These are phyloP conservation scores for Capitulum mitella DNA, from an alignment of 2,888 invertebrate genomes.

Conservation along the genomic window DNA sequence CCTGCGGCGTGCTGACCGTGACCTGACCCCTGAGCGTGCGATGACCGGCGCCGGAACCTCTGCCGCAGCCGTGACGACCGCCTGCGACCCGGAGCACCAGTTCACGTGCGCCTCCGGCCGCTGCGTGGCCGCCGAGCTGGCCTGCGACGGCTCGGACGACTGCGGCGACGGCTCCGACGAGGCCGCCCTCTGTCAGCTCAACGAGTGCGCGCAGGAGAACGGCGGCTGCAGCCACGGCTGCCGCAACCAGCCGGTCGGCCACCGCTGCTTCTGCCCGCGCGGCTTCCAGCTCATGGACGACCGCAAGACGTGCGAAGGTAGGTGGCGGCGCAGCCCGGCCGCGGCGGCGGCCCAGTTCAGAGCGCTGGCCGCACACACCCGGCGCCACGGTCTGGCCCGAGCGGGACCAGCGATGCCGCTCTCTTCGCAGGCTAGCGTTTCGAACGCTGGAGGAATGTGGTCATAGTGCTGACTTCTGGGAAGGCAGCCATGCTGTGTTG, in stretches of 20 bases:
- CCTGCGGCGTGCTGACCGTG: no score
- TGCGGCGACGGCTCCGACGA: slow-evolving; percentile 73
- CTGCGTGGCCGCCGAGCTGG: slow-evolving; percentile 65
- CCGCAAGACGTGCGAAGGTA: slow-evolving; percentile 45
- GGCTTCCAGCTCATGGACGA: slow-evolving; percentile 68
- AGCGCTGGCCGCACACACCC: no score
- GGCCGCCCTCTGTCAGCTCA: slow-evolving; percentile 46
- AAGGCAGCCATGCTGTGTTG: no score
- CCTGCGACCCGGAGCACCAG: background rate
- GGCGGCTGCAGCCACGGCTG: slow-evolving; percentile 82
- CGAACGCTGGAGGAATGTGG: no score
- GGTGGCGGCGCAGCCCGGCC: background rate
- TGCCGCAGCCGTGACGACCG: slow-evolving; percentile 5
- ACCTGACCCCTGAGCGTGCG: no score
- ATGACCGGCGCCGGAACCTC: no score
- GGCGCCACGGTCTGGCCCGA: no score
- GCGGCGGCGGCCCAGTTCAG: no score
- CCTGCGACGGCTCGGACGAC: slow-evolving; percentile 68
- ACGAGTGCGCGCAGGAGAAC: slow-evolving; percentile 51
- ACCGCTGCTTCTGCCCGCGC: slow-evolving; percentile 65
- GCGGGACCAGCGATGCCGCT: no score
- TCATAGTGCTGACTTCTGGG: no score
- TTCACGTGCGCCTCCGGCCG: slow-evolving; percentile 45
- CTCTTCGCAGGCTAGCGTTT: no score
- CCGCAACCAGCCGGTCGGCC: slow-evolving; percentile 69